Evolutionary conservation across 2,888 invertebrate genomes (phyloP), one percentile per base, ranked within the genome.

Genomic region (Sussaba pulchella): DNA sequence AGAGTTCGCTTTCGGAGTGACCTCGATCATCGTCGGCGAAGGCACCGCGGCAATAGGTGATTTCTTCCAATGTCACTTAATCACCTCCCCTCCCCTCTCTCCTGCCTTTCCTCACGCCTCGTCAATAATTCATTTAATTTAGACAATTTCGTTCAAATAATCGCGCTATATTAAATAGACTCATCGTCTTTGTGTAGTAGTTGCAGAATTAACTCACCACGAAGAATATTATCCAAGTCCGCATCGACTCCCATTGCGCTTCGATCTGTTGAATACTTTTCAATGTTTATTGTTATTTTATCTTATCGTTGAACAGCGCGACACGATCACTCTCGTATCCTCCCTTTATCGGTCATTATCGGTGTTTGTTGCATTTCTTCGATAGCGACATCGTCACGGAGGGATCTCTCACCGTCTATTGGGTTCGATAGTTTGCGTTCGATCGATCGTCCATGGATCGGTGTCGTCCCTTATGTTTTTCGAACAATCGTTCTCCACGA

Each of bases 161-260:
- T 17, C 31, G 31, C 17, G 31, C 54, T 8, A 57, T n/a, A n/a
- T 31, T 9, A 31, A 31, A 57, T 31, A 14, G 31, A 36, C 31
- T 31, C 54, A 14, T 54, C 14, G 1, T 54, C 50, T n/a, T 5
- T 21, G 5, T n/a, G 6, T 21, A 5, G 9, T 12, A 10, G 9
- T 4, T 52, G 14, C 5, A 26, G 5, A 2, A 31, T 26, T 57
- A 0, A 57, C 54, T 57, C 54, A 57, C 54, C 54, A 9, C 17
- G 54, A 26, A 57, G 26, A 57, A 57, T 26, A 31, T 31, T 31
- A 57, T 26, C 31, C 54, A 57, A 57, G 31, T 57, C 54, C 17
- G 31, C 8, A 31, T 57, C 54, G 54, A 57, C 31, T 2, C 54
- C 54, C 54, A 57, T 57, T 14, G 54, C 54, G 26, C 5, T 8